Evolutionary conservation across 2,113 vertebrate species (phyloP).

Genomic region (Prinia subflava): DNA sequence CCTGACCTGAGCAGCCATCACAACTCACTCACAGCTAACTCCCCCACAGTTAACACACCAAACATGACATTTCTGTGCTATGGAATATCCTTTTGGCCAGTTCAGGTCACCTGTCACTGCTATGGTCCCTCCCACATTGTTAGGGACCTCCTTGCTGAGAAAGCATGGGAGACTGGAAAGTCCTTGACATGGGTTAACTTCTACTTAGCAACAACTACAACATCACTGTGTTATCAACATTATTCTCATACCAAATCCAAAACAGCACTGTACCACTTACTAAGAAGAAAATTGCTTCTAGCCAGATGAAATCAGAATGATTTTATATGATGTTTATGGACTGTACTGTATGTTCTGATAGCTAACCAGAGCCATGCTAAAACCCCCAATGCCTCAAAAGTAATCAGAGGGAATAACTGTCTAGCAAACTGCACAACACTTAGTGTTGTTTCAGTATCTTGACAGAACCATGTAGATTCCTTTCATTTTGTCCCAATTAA

Average conservation of each 20-base stretch:
- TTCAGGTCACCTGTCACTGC: neutral
- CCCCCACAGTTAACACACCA: neutral
- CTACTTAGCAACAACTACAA: neutral
- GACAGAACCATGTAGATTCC: neutral
- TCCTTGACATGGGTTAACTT: neutral
- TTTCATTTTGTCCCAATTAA: neutral
- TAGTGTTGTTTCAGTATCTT: neutral
- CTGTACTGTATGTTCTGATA: neutral
- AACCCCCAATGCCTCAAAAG: neutral
- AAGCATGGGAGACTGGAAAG: neutral
- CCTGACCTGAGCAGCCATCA: neutral
- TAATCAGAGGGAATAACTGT: neutral
- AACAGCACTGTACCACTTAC: neutral
- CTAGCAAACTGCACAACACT: neutral
- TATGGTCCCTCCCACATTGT: neutral
- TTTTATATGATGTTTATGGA: neutral
- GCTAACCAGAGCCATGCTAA: neutral
- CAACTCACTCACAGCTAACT: neutral
- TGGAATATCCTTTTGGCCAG: neutral
- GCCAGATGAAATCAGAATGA: neutral
- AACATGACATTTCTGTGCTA: neutral
- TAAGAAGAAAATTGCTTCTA: neutral
- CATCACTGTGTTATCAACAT: neutral
- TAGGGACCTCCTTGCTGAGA: neutral
- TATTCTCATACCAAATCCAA: neutral